Evolutionary conservation across 2,888 invertebrate genomes (phyloP).

Genomic region (Eledone cirrhosa): DNA sequence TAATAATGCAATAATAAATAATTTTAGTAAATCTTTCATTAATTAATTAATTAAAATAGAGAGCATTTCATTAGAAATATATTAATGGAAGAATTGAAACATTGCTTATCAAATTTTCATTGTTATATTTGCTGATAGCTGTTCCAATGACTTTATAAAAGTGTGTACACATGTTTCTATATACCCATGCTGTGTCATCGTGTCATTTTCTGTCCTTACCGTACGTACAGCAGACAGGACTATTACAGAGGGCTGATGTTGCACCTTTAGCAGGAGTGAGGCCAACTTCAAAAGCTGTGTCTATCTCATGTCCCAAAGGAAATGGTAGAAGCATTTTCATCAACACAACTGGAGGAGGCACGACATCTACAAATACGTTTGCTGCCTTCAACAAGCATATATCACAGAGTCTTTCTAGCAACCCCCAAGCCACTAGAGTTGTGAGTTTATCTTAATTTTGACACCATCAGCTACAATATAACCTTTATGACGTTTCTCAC

Average conservation of each 20-base stretch:
- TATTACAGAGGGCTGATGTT: slow-evolving; percentile 45
- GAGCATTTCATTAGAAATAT: too few species aligned
- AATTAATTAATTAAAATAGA: too few species aligned
- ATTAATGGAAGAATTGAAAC: too few species aligned
- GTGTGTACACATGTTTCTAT: neutral
- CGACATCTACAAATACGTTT: slow-evolving; percentile 42
- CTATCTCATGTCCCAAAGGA: slow-evolving; percentile 44
- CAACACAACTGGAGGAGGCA: slow-evolving; percentile 42
- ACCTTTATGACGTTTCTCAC: too few species aligned
- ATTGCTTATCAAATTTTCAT: too few species aligned
- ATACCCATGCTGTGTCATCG: neutral
- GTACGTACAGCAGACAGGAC: slow-evolving; percentile 40
- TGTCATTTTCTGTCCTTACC: neutral
- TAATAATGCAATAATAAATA: too few species aligned
- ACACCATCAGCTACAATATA: neutral
- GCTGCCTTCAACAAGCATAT: slow-evolving; percentile 54
- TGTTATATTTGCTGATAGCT: too few species aligned
- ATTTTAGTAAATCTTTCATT: too few species aligned
- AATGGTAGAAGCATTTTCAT: slow-evolving; percentile 55
- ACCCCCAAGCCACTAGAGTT: slow-evolving; percentile 36
- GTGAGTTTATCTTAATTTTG: slow-evolving; percentile 33
- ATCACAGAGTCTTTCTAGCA: slow-evolving; percentile 38
- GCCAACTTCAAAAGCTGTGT: slow-evolving; percentile 44
- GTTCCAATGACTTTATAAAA: neutral
- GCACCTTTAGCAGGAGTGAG: slow-evolving; percentile 37